Conservation (phyloP, 2,797 vertebrate genomes). For the Pseudochaenichthys georgianus region DNA sequence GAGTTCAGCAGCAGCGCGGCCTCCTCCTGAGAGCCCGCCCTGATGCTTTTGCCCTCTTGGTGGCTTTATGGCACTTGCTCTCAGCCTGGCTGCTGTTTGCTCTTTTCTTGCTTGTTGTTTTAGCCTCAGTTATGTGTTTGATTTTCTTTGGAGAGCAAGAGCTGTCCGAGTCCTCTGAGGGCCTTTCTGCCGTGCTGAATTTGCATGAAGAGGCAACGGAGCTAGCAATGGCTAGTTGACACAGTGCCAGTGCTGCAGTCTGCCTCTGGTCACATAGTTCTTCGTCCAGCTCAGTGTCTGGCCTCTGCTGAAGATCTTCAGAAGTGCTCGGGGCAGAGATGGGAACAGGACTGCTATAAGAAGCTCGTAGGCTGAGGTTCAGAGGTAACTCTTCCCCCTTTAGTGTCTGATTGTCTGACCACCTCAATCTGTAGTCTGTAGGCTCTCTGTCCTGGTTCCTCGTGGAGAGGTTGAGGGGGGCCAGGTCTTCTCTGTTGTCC, state of each 20-base stretch:
- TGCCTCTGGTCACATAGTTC: constrained; percentile 93
- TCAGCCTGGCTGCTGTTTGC: constrained; percentile 74
- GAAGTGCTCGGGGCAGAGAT: constrained; percentile 29
- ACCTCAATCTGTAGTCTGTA: constrained; percentile 42
- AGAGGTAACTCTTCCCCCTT: constrained; percentile 88
- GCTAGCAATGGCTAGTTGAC: constrained; percentile 92
- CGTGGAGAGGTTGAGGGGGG: constrained; percentile 95
- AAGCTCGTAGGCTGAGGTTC: constrained; percentile 91
- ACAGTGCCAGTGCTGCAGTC: constrained; percentile 94
- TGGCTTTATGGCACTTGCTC: constrained; percentile 78
- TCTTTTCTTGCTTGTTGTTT: constrained; percentile 85
- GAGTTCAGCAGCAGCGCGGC: constrained; percentile 83
- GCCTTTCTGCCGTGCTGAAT: constrained; percentile 21
- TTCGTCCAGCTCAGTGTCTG: constrained; percentile 57
- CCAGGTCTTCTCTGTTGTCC: constrained; percentile 66
- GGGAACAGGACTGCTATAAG: constrained; percentile 56
- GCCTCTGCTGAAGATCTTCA: constrained; percentile 37
- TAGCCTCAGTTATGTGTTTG: constrained; percentile 22
- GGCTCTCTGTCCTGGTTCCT: constrained; percentile 72
- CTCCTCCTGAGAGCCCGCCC: constrained; percentile 87
- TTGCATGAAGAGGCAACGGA: constrained; percentile 61
- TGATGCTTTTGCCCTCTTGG: constrained; percentile 82
- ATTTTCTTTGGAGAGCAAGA: constrained; percentile 23
- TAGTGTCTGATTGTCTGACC: constrained; percentile 54
- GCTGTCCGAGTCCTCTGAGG: constrained; percentile 20